phyloP scores from a whole-genome alignment of 1,140 invertebrate species.

The Trialeurodes vaporariorum region DNA sequence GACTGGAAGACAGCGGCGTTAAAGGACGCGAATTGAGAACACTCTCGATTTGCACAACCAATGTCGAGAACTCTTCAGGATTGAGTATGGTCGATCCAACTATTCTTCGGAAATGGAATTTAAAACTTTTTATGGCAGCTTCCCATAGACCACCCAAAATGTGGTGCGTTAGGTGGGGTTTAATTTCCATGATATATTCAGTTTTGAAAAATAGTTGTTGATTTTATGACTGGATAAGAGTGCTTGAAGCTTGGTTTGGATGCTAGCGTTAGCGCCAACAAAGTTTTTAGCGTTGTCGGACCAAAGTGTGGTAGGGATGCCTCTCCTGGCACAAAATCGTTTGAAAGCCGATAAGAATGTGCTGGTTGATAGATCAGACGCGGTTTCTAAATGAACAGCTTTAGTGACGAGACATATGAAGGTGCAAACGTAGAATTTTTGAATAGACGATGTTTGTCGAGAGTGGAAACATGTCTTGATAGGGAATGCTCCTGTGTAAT shows the following conservation, averaged over 20 bases:
- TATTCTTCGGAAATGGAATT: slow-evolving; percentile 7
- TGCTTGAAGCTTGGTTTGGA: slow-evolving; percentile 7
- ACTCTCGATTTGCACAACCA: slow-evolving; percentile 28
- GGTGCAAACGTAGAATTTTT: slow-evolving; percentile 26
- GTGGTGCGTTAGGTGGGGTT: slow-evolving; percentile 23
- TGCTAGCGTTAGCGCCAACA: slow-evolving; percentile 22
- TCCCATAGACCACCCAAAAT: slow-evolving; percentile 27
- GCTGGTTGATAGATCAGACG: slow-evolving; percentile 19
- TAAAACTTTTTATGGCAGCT: slow-evolving; percentile 21
- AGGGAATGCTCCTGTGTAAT: slow-evolving; percentile 31
- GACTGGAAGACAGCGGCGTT: slow-evolving; percentile 20
- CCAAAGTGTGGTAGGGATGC: slow-evolving; percentile 21
- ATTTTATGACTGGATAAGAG: no score
- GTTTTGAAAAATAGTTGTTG: no score
- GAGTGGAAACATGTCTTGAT: slow-evolving; percentile 20
- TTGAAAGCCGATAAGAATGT: slow-evolving; percentile 24
- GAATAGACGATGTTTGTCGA: slow-evolving; percentile 16
- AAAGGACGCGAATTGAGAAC: slow-evolving; percentile 30
- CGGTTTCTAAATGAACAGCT: slow-evolving; percentile 27
- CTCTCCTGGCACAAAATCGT: slow-evolving; percentile 29
- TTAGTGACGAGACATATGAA: slow-evolving; percentile 20
- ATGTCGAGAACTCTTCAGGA: slow-evolving; percentile 24
- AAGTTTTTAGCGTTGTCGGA: slow-evolving; percentile 33
- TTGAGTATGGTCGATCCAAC: slow-evolving; percentile 24
- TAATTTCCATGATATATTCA: slow-evolving; percentile 25